Evolutionary conservation across 2,113 vertebrate genomes (phyloP), one percentile per base, ranked within the genome.

Genomic region (Tachuris rubrigastra): DNA sequence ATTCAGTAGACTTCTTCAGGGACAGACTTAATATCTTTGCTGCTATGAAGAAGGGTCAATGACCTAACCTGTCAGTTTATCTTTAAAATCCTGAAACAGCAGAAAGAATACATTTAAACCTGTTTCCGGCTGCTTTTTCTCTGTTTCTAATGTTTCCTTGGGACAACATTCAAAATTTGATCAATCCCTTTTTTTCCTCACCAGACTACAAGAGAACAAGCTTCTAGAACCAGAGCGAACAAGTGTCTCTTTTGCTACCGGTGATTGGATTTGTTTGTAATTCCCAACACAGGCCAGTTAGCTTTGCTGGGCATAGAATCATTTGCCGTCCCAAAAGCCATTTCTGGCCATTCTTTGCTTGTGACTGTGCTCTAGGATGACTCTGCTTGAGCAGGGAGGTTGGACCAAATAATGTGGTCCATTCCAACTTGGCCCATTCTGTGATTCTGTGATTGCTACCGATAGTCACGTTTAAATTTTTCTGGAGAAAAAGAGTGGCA

Each of bases 211-310:
- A 49, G 14, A 74, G 7, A 76, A 13, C 12, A 82, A 46, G 30
- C 20, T 33, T 49, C 35, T 42, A 75, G 35, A 78, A 47, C 6
- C 28, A 79, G 52, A 68, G 58, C 0, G 1, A 80, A 63, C 5
- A 68, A 79, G 9, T 22, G 72, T 1, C 2, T 67, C 28, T 47
- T 42, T 75, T 35, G 11, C 37, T 62, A 94, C 24, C 17, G 69
- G n/a, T 20, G 35, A 63, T 44, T 31, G 42, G 12, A 63, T 75
- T 63, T 80, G 21, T n/a, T 86, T 1, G 5, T 73, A 82, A 73
- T 55, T 76, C 35, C 49, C 28, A 69, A 23, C 4, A 18, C 0
- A 0, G 11, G 10, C 20, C 28, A 39, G 15, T 41, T 18, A 59
- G 20, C 30, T 89, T 83, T 80, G n/a, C 46, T 11, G 25, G 53